A percentile compares a stretch with the other conserved stretches of the same genome.
phyloP scores from a whole-genome alignment of 2,797 vertebrate genomes.

The Lateolabrax maculatus region DNA sequence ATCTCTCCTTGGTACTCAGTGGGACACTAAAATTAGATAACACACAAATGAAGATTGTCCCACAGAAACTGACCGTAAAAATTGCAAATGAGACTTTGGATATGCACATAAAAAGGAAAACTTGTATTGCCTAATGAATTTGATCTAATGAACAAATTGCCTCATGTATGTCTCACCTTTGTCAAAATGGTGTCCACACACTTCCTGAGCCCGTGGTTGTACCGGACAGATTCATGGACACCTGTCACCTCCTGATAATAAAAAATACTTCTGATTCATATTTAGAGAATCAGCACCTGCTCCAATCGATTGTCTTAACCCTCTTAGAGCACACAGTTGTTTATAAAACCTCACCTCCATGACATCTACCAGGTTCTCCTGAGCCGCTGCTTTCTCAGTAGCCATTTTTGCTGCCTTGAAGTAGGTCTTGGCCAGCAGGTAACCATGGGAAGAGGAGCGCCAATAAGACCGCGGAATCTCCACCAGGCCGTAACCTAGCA shows the following conservation, averaged over 20 bases:
- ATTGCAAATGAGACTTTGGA: background rate
- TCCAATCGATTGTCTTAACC: background rate
- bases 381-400: slow-evolving; percentile 92
- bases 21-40: slow-evolving; percentile 87
- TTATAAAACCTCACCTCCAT: slow-evolving; percentile 89
- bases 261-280: slow-evolving; percentile 1
- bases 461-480: slow-evolving; percentile 95
- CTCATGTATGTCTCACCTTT: slow-evolving; percentile 85
- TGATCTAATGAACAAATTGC: background rate
- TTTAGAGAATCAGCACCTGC: background rate
- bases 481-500: slow-evolving; percentile 95
- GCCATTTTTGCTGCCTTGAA: slow-evolving; percentile 94
- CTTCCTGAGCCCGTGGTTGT: slow-evolving; percentile 90
- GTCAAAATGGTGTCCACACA: slow-evolving; percentile 94
- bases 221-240: slow-evolving; percentile 89
- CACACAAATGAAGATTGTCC: background rate
- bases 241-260: slow-evolving; percentile 89
- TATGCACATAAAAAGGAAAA: background rate
- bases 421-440: slow-evolving; percentile 92
- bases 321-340: background rate
- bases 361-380: slow-evolving; percentile 93
- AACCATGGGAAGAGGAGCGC: slow-evolving; percentile 90
- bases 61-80: background rate
- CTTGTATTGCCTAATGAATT: background rate
- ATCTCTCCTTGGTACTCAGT: slow-evolving; percentile 92